Evolutionary conservation across 2,797 vertebrate species (phyloP), one percentile per base, ranked within the genome.

Genomic region (Chrysocyon brachyurus): DNA sequence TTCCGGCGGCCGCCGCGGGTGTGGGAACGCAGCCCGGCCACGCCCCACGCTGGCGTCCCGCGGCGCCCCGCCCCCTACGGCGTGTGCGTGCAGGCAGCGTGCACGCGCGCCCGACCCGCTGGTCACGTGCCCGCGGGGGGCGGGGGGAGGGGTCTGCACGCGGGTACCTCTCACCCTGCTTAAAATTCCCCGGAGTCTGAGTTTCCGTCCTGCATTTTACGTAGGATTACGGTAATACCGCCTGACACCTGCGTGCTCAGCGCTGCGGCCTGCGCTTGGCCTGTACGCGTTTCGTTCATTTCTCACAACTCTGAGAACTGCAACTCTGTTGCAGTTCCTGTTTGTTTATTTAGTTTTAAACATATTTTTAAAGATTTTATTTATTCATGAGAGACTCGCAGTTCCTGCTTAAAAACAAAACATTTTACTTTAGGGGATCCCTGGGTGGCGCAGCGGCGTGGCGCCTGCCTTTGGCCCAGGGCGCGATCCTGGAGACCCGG

Each of bases 1-100:
- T 98, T 98, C 98, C 98, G 97, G 98, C 72, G 78, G 92, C 70
- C 66, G 57, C 2, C 63, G 33, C 68, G 8, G 49, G 77, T 91
- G 94, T 96, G 97, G 97, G 97, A 97, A 96, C 79, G 0, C 63
- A 6, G n/a, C 19, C 17, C 17, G 46, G 93, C 89, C 73, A 75
- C 93, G 85, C 96, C 97, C 63, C 54, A 87, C 72, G 90, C 82
- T 2, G 22, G 63, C 96, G 83, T 77, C 40, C 15, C 31, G 52
- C 24, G 8, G 14, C 7, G 63, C 57, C 61, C 85, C 89, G 6
- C 78, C 61, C 52, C 66, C 52, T 7, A 22, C 64, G 36, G 56
- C 22, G 49, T 24, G n/a, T 1, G 33, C 54, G 64, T 26, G 10
- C 40, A 46, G 40, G 40, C 1, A 24, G 11, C 24, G 1, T 24